A percentile compares a stretch with the other conserved stretches of the same genome.
Evolutionary conservation across 2,113 vertebrate genomes (phyloP).

Genomic region (Chaetops frenatus): DNA sequence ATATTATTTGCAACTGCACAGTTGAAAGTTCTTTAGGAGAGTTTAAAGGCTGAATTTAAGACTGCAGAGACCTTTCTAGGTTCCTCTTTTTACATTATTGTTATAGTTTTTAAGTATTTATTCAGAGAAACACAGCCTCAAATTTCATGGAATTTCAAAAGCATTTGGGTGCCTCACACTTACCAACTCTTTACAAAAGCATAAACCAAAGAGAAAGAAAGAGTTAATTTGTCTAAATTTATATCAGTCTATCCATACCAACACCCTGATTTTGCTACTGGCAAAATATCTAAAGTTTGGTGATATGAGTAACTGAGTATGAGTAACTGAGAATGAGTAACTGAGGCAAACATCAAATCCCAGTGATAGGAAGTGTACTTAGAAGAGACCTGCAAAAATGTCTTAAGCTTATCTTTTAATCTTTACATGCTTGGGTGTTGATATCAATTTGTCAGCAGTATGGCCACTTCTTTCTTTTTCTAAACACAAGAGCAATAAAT

Average conservation of each 20-base stretch:
- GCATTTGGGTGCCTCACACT: neutral
- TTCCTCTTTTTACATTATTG: neutral
- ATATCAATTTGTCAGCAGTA: slow-evolving; percentile 16
- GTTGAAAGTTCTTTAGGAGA: neutral
- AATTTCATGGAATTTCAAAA: neutral
- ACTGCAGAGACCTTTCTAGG: neutral
- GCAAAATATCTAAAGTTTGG: neutral
- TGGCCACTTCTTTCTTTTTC: neutral
- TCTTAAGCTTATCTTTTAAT: slow-evolving; percentile 34
- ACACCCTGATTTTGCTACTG: neutral
- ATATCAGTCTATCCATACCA: neutral
- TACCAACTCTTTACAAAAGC: neutral
- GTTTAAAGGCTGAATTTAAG: neutral
- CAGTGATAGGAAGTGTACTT: slow-evolving; percentile 14
- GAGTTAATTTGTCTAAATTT: neutral
- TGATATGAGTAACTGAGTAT: too few species aligned
- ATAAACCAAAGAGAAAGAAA: neutral
- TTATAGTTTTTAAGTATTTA: neutral
- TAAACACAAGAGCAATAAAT: slow-evolving; percentile 49
- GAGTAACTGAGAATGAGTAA: too few species aligned
- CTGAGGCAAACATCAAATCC: slow-evolving; percentile 6
- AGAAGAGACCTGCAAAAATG: slow-evolving; percentile 15
- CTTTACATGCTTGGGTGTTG: slow-evolving; percentile 22
- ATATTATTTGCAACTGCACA: neutral
- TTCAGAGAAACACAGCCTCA: neutral